These are phyloP conservation scores for Pseudocheirus occidentalis DNA, from an alignment of 2,797 vertebrate genomes.

Conservation along the genomic window DNA sequence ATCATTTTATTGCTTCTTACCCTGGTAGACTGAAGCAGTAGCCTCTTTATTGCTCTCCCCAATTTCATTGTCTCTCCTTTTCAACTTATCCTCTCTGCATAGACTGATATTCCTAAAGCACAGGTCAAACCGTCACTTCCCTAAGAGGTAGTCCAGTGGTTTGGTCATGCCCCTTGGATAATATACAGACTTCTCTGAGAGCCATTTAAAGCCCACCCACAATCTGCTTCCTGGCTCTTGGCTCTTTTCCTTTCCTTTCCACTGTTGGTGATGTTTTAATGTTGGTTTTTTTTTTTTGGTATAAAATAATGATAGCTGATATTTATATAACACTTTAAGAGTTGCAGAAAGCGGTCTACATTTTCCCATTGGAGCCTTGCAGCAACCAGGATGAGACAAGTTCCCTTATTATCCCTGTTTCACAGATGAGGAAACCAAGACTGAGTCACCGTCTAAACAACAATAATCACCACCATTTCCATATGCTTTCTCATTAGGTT, in stretches of 20 bases:
- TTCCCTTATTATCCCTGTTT: not conserved
- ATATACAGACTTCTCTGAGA: not conserved
- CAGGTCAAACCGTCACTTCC: not conserved
- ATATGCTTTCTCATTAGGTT: not conserved
- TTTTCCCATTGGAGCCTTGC: not conserved
- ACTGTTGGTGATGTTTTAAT: not conserved
- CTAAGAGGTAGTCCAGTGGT: not conserved
- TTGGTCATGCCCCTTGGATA: not conserved
- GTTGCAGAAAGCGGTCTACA: not conserved
- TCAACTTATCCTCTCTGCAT: not conserved
- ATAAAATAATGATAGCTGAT: not conserved
- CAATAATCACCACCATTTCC: not conserved
- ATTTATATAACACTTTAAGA: not conserved
- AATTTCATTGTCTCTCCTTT: not conserved
- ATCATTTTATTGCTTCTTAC: not conserved
- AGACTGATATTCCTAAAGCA: not conserved
- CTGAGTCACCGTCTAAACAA: not conserved
- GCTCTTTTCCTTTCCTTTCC: not conserved
- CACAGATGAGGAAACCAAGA: not conserved
- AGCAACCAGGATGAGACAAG: not conserved
- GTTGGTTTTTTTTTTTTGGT: not conserved
- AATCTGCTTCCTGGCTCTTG: not conserved
- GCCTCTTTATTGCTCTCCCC: not conserved
- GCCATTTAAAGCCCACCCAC: not conserved
- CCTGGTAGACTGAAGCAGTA: too few relatives aligned